Base-by-base conservation (phyloP, 1,140 invertebrate genomes). In the Wiebesia pumilae region DNA sequence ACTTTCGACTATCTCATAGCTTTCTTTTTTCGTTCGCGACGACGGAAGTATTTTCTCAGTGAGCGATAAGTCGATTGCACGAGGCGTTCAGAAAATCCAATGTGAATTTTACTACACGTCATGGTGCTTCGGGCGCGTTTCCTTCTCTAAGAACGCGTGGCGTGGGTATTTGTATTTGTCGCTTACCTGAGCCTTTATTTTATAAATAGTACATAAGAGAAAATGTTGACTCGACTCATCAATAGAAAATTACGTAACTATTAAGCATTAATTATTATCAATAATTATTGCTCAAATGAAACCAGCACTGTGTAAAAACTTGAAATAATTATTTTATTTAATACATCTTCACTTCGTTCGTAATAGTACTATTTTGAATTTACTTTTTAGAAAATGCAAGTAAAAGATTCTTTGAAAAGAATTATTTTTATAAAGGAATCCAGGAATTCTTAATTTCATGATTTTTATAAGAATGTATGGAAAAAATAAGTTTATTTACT, bases 61-160 rank as follows among this genome's bases (percentile, higher is more conserved):
- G 67, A 51, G 9, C 40, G 30, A 83, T 54, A 51, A 51, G 81
- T 71, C n/a, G 65, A 10, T 43, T 24, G 38, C 38, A 21, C 38
- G 27, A 27, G 21, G 10, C 47, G 33, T 19, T 43, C 21, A 40
- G 69, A 24, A 83, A 83, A 83, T 75, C 47, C 43, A 83, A 75
- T 62, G 73, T 78, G n/a, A 43, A 84, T 84, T 84, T 54, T 78
- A 78, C 54, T 19, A 27, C n/a, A 7, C n/a, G 0, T 51, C 19
- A 16, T 35, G 38, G n/a, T 3, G 33, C 51, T 81, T 38, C 27
- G n/a, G 27, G 7, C 51, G 65, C 35, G 27, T 40, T 83, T 71
- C 35, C 54, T 77, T 83, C 77, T 83, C n/a, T 67, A 47, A 19
- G 30, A 21, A n/a, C 21, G 27, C 9, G 24, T 3, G 33, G n/a